Evolutionary conservation across 1,140 invertebrate species (phyloP).

Genomic region (Drosophila pallidifrons): DNA sequence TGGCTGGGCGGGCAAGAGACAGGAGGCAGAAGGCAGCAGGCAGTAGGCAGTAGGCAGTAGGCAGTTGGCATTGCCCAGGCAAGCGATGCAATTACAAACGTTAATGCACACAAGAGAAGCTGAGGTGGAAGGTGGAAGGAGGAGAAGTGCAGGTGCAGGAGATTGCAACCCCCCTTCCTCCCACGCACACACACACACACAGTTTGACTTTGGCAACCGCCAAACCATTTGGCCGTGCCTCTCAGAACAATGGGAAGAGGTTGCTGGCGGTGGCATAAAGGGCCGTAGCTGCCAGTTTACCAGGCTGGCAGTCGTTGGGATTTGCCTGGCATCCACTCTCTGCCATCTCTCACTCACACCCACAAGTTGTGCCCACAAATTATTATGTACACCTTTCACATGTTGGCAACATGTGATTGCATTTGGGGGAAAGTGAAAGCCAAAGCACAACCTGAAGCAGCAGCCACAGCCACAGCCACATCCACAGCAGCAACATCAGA

Average conservation of each 20-base stretch:
- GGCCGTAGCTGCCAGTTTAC: constrained; percentile 1
- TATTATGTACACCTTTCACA: constrained; percentile 81
- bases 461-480: too few species aligned
- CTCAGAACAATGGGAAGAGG: constrained; percentile 46
- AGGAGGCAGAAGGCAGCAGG: neutral
- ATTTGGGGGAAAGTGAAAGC: constrained; percentile 71
- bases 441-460: constrained; percentile 10
- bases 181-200: neutral
- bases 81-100: constrained; percentile 82
- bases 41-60: neutral
- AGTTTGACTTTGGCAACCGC: constrained; percentile 79
- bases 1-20: constrained; percentile 47
- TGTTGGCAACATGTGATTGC: constrained; percentile 81
- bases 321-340: constrained; percentile 10
- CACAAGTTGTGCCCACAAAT: constrained; percentile 47
- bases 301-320: constrained; percentile 7
- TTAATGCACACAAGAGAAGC: constrained; percentile 61
- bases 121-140: too few species aligned
- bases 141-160: neutral
- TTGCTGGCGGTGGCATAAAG: neutral
- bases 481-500: too few species aligned
- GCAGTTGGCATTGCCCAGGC: constrained; percentile 41
- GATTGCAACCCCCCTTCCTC: neutral
- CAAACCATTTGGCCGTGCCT: constrained; percentile 67
- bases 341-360: neutral